A percentile compares a stretch with the other conserved stretches of the same genome.
Evolutionary conservation across 1,140 invertebrate genomes (phyloP).

Genomic region (Camponotus pennsylvanicus): DNA sequence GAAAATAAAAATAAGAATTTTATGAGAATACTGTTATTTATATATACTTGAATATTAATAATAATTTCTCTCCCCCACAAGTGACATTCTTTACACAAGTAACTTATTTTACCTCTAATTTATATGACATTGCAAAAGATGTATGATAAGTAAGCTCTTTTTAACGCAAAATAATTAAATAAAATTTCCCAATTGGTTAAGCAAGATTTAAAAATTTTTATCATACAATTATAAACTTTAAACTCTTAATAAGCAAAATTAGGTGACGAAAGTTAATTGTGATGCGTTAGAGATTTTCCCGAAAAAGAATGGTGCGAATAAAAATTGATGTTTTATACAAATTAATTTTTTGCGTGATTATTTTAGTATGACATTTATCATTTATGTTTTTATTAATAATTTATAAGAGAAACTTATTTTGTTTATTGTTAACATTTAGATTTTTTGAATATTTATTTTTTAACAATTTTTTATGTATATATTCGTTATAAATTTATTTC

Average conservation of each 20-base stretch:
- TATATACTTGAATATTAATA: not conserved
- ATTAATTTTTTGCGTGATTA: not conserved
- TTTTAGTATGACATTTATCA: not conserved
- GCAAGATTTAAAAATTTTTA: constrained; percentile 32
- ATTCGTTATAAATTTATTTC: not conserved
- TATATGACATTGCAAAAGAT: not conserved
- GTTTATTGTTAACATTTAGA: not conserved
- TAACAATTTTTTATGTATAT: not conserved
- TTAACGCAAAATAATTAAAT: not conserved
- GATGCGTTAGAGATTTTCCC: constrained; percentile 38
- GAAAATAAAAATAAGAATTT: not conserved
- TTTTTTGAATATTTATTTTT: not conserved
- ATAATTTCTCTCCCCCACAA: not conserved
- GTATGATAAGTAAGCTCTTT: not conserved
- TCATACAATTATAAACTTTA: constrained; percentile 13
- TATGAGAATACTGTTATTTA: not conserved
- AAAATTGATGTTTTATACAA: not conserved
- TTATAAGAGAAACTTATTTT: not conserved
- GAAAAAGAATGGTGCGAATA: not conserved
- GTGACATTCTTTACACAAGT: not conserved
- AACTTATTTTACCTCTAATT: not conserved
- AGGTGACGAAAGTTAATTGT: constrained; percentile 51
- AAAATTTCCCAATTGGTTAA: not conserved
- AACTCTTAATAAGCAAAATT: constrained; percentile 49
- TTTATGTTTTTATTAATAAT: not conserved